Evolutionary conservation across 2,888 invertebrate species (phyloP).

Genomic region (Drosophila longiperda): DNA sequence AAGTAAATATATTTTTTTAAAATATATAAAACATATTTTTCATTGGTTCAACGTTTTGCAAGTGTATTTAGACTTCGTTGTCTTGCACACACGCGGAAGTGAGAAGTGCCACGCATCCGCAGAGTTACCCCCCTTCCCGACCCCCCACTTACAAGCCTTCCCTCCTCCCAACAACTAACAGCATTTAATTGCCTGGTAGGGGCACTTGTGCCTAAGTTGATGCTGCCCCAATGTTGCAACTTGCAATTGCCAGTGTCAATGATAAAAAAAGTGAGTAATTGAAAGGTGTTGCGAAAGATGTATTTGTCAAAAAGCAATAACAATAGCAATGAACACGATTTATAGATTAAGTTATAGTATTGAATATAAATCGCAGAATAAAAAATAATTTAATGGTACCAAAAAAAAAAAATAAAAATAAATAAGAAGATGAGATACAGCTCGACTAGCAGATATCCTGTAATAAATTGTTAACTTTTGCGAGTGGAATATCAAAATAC

Average conservation of each 20-base stretch:
- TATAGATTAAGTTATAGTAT: neutral
- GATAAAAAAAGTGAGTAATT: neutral
- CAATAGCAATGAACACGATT: neutral
- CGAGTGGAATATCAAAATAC: neutral
- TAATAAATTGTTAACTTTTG: neutral
- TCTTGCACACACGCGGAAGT: constrained; percentile 1
- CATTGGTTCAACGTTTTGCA: neutral
- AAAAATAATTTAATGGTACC: neutral
- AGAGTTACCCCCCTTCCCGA: neutral
- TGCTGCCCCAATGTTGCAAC: neutral
- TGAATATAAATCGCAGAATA: neutral
- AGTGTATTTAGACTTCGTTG: neutral
- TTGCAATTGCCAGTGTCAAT: neutral
- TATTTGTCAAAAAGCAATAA: neutral
- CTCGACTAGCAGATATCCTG: neutral
- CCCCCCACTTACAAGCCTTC: too few species aligned
- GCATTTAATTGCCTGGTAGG: neutral
- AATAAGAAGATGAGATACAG: too few species aligned
- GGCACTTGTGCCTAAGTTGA: constrained; percentile 3
- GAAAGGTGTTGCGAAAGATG: neutral
- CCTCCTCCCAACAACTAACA: neutral
- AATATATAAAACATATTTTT: neutral
- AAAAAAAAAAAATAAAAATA: too few species aligned
- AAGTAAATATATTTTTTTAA: neutral
- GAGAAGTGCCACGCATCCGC: constrained; percentile 1